phyloP scores from a whole-genome alignment of 2,888 invertebrate genomes.

The Platypus cylindrus region DNA sequence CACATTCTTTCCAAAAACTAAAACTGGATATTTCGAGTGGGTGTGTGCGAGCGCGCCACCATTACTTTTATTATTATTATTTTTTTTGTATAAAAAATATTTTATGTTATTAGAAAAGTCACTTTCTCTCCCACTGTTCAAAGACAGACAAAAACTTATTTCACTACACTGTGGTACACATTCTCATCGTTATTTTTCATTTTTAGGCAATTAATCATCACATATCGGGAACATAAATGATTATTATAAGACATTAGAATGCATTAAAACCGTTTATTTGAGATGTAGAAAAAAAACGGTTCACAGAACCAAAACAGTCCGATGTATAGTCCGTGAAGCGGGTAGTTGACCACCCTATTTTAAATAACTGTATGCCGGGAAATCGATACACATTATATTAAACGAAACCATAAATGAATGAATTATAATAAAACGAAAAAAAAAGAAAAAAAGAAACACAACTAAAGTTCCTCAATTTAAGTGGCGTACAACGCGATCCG shows the following conservation, averaged over 20 bases:
- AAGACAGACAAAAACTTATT: no score
- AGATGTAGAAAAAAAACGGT: slow-evolving; percentile 25
- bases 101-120: slow-evolving; percentile 34
- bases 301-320: slow-evolving; percentile 35
- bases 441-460: slow-evolving; percentile 19
- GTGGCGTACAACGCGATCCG: slow-evolving; percentile 18
- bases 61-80: no score
- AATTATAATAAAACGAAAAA: no score
- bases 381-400: slow-evolving; percentile 16
- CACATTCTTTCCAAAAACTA: slow-evolving; percentile 8
- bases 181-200: no score
- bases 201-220: no score
- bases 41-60: slow-evolving; percentile 7
- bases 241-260: no score
- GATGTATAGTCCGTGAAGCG: slow-evolving; percentile 30
- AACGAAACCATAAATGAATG: no score
- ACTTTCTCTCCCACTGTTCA: slow-evolving; percentile 24
- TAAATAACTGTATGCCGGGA: slow-evolving; percentile 17
- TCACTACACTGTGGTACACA: slow-evolving; percentile 3
- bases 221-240: no score
- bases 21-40: slow-evolving; percentile 13
- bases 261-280: no score
- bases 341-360: slow-evolving; percentile 31
- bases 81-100: slow-evolving; percentile 26
- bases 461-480: no score